Evolutionary conservation across 2,888 invertebrate species (phyloP).

Genomic region (Diloba caeruleocephala): DNA sequence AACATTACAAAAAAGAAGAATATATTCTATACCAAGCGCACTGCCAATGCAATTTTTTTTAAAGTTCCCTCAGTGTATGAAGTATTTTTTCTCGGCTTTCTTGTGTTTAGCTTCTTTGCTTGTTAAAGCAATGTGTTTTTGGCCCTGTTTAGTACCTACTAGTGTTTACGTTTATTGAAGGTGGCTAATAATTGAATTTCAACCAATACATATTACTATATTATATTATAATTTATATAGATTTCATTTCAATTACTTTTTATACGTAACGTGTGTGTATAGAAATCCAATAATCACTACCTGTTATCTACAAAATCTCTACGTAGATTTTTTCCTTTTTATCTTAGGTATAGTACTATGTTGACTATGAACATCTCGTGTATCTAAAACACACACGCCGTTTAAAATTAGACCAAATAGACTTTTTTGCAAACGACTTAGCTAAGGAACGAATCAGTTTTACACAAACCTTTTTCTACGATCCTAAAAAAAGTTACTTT

Average conservation of each 20-base stretch:
- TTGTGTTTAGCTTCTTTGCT: background rate
- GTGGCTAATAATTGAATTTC: too few species aligned
- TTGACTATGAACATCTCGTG: background rate
- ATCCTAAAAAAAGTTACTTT: slow-evolving; percentile 61
- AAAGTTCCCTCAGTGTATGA: slow-evolving; percentile 2
- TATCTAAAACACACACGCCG: too few species aligned
- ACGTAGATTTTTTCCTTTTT: slow-evolving; percentile 6
- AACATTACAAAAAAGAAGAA: slow-evolving; percentile 58
- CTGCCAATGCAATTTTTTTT: slow-evolving; percentile 49
- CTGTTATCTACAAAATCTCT: slow-evolving; percentile 1
- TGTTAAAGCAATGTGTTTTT: background rate
- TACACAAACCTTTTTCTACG: slow-evolving; percentile 32
- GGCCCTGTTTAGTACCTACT: background rate
- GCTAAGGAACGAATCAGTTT: slow-evolving; percentile 31
- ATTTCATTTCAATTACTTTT: background rate
- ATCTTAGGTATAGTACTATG: background rate
- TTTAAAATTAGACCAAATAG: too few species aligned
- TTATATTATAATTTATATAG: too few species aligned
- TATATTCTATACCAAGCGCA: slow-evolving; percentile 30
- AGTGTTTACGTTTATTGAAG: slow-evolving; percentile 1
- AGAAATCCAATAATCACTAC: background rate
- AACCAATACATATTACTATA: too few species aligned
- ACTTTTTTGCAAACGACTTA: slow-evolving; percentile 16
- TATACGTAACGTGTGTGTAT: slow-evolving; percentile 3
- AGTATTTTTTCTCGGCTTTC: slow-evolving; percentile 22